A percentile compares a stretch with the other conserved stretches of the same genome.
phyloP scores from a whole-genome alignment of 1,140 invertebrate genomes.

The Camponotus vicinus region DNA sequence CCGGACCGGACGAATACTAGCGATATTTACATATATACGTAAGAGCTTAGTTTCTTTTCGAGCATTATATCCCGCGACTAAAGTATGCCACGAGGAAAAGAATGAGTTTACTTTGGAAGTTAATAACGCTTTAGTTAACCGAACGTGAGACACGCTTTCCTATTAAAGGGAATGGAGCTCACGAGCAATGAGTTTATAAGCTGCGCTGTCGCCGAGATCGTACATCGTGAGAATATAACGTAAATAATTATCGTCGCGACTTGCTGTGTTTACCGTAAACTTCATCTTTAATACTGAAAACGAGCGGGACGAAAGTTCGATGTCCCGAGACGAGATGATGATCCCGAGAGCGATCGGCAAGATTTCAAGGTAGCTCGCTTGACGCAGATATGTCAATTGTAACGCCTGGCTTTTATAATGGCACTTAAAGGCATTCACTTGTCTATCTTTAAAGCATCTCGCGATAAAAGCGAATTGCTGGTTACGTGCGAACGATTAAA shows the following conservation, averaged over 20 bases:
- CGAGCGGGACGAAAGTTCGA: neutral
- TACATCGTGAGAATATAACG: slow-evolving; percentile 38
- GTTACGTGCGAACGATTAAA: slow-evolving; percentile 7
- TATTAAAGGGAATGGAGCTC: slow-evolving; percentile 52
- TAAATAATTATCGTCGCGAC: slow-evolving; percentile 47
- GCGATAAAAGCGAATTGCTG: slow-evolving; percentile 48
- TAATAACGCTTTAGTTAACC: slow-evolving; percentile 64
- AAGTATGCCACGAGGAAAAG: slow-evolving; percentile 47
- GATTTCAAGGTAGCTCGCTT: slow-evolving; percentile 8
- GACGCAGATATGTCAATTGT: neutral
- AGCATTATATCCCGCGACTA: slow-evolving; percentile 32
- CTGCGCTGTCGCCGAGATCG: slow-evolving; percentile 16
- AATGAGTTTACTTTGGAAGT: slow-evolving; percentile 68
- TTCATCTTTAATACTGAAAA: neutral
- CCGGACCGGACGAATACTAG: slow-evolving; percentile 51
- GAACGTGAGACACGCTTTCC: slow-evolving; percentile 56
- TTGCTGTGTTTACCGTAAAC: slow-evolving; percentile 25
- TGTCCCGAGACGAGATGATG: neutral
- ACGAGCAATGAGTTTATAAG: slow-evolving; percentile 55
- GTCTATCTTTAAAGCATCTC: slow-evolving; percentile 48
- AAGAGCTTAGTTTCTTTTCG: slow-evolving; percentile 65
- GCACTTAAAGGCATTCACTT: slow-evolving; percentile 51
- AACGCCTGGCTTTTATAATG: slow-evolving; percentile 25
- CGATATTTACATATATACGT: slow-evolving; percentile 45
- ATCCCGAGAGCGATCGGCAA: neutral